Percentiles rank a stretch among this genome's conserved stretches.
Evolutionary conservation across 2,113 vertebrate genomes (phyloP).

Genomic region (Chiloscyllium plagiosum): DNA sequence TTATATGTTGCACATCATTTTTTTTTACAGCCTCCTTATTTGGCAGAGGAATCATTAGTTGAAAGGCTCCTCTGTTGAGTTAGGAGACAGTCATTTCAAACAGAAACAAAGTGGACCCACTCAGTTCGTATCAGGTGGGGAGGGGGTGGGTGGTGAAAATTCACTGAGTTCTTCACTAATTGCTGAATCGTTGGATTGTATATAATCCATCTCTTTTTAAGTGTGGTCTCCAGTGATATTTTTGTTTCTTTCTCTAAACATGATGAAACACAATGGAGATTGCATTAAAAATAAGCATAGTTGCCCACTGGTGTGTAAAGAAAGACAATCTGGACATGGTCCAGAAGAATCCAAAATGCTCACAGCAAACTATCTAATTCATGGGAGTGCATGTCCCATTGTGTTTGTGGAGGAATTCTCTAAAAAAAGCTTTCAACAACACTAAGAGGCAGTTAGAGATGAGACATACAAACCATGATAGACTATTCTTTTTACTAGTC

Average conservation of each 20-base stretch:
- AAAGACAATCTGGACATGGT: background rate
- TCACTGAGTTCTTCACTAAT: constrained; percentile 10
- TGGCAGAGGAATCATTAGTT: constrained; percentile 29
- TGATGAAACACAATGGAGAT: background rate
- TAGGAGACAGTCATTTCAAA: background rate
- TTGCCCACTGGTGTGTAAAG: background rate
- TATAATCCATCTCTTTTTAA: background rate
- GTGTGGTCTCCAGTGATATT: background rate
- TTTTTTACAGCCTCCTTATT: constrained; percentile 26
- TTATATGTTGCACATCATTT: constrained; percentile 20
- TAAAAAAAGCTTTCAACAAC: background rate
- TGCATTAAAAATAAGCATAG: background rate
- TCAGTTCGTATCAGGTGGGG: constrained; percentile 23
- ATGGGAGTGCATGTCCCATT: background rate
- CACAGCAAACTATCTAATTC: background rate
- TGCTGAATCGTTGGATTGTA: background rate
- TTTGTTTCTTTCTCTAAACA: background rate
- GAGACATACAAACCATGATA: background rate
- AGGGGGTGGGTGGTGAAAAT: background rate
- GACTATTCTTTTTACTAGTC: background rate
- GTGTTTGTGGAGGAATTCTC: background rate
- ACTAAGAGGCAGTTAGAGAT: background rate
- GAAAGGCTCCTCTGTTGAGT: background rate
- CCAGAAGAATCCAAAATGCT: background rate
- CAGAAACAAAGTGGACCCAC: background rate